Conservation (phyloP, 2,113 vertebrate genomes). For the Hippocampus zosterae region DNA sequence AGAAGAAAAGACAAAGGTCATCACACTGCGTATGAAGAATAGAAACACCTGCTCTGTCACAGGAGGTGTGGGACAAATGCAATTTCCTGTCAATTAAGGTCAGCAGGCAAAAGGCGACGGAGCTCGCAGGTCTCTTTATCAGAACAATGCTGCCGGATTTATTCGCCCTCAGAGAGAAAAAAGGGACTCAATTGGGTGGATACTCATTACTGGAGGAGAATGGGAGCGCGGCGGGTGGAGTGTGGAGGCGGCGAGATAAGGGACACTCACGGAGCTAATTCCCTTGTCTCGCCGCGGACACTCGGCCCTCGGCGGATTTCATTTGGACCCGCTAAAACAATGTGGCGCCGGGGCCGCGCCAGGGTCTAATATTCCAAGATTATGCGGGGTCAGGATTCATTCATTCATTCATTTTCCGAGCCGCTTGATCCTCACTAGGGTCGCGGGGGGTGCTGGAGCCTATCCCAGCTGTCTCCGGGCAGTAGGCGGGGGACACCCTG, state of each 20-base stretch:
- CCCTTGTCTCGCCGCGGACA: constrained; percentile 65
- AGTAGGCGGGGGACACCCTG: no score
- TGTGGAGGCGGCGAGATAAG: constrained; percentile 72
- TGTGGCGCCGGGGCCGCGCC: constrained; percentile 29
- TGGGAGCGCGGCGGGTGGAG: constrained; percentile 62
- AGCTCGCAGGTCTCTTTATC: constrained; percentile 59
- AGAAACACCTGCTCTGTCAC: constrained; percentile 56
- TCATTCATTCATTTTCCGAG: no score
- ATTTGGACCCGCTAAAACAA: constrained; percentile 67
- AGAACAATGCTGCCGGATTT: constrained; percentile 61
- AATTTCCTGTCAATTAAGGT: constrained; percentile 74
- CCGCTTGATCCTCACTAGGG: no score
- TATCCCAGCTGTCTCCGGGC: no score
- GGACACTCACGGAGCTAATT: constrained; percentile 70
- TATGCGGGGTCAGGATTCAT: constrained; percentile 35
- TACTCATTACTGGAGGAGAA: constrained; percentile 75
- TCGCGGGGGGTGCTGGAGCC: no score
- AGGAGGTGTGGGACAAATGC: constrained; percentile 57
- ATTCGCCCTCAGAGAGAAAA: constrained; percentile 63
- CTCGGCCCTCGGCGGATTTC: constrained; percentile 64
- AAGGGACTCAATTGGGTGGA: constrained; percentile 71
- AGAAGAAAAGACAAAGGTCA: constrained; percentile 56
- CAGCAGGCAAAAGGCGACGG: constrained; percentile 53
- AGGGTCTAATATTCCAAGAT: constrained; percentile 43
- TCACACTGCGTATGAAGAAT: constrained; percentile 32